Base-by-base conservation (phyloP, 2,888 invertebrate genomes). In the Clunio marinus region DNA sequence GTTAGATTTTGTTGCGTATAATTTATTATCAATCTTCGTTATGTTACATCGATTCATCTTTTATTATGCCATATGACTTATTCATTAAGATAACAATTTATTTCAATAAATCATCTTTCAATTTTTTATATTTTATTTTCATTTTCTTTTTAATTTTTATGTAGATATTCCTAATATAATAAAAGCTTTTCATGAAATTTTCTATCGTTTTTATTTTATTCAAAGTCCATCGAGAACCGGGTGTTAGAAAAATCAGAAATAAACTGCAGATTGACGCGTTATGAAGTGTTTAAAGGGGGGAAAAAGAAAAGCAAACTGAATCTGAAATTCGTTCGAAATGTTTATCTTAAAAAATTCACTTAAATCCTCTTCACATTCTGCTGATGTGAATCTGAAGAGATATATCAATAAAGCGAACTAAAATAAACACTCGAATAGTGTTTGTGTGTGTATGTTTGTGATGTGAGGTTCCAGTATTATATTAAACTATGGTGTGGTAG, bases 301-400 rank as follows among this genome's bases (percentile, higher is more conserved):
- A 51, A 17, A 51, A 51, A 17, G 51, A 51, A 17, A 51, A 51
- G 8, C 17, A 51, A 17, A 17, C 32, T 58, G 15, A 17, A 28
- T 57, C 7, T n/a, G n/a, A 46, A 46, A 20, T 46, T 10, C 46
- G 58, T n/a, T n/a, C 28, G 55, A 57, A 28, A 32, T 58, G 58
- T 58, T 58, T 58, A 58, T 58, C 58, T 58, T 58, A 58, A 58
- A 58, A 58, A 32, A 58, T 58, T 58, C 32, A 58, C 58, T 58
- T 58, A 32, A 58, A 58, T n/a, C 32, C 8, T 15, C 32, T 58
- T 32, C 28, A 51, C 17, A 15, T 20, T 51, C 22, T 51, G 17
- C 15, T 51, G 51, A 4, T 20, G 22, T 51, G 28, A 58, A 58
- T n/a, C 28, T 58, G 32, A 28, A 57, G 25, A 57, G 41, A 10